Conservation (phyloP, 2,888 invertebrate species). For the Autographa gamma region DNA sequence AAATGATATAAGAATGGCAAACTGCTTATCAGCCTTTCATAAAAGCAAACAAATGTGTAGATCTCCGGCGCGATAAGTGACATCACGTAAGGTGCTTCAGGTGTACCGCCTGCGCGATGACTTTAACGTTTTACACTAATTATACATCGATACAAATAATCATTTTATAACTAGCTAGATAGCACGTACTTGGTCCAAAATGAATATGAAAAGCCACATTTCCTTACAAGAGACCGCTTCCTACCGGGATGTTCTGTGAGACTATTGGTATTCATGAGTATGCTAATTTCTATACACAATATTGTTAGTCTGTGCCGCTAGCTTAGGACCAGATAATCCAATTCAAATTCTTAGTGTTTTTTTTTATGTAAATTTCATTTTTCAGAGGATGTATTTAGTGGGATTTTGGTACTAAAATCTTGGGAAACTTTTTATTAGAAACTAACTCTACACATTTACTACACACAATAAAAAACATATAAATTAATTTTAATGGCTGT, state of each 20-base stretch:
- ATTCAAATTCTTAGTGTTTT: conserved; percentile 30
- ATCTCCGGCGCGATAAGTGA: conserved; percentile 58
- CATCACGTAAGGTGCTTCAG: conserved; percentile 31
- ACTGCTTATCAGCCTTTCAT: conserved; percentile 66
- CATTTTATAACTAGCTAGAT: conserved; percentile 6
- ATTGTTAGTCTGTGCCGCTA: conserved; percentile 34
- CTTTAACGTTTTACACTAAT: conserved; percentile 1
- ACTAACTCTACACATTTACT: too few relatives aligned
- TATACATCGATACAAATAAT: neutral
- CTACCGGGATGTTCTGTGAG: conserved; percentile 43
- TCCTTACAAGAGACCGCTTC: conserved; percentile 40
- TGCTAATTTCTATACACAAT: conserved; percentile 49
- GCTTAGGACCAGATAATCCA: conserved; percentile 40
- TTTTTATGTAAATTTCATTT: conserved; percentile 7
- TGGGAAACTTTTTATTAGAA: neutral
- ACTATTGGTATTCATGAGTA: conserved; percentile 52
- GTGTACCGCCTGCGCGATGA: conserved; percentile 33
- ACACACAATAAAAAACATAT: too few relatives aligned
- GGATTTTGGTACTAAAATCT: neutral
- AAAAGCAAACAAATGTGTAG: conserved; percentile 61
- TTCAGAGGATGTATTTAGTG: neutral
- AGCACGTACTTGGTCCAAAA: conserved; percentile 24
- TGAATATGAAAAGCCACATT: conserved; percentile 44
- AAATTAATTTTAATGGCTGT: too few relatives aligned
- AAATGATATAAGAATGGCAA: conserved; percentile 65